phyloP scores from a whole-genome alignment of 2,797 vertebrate species.

The Aulostomus chinensis region DNA sequence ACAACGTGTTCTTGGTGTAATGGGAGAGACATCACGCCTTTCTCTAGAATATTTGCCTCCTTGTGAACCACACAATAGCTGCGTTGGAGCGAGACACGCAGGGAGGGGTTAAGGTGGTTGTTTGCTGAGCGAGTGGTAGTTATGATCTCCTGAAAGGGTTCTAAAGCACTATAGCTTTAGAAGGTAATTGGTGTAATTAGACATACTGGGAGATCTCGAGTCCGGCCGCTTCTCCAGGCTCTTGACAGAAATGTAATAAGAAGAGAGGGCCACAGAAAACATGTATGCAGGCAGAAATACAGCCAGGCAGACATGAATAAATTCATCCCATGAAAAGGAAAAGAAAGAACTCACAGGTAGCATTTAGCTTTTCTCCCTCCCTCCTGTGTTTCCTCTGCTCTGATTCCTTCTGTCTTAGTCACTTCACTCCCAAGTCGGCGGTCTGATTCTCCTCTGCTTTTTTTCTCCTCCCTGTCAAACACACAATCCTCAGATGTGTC shows the following conservation, averaged over 20 bases:
- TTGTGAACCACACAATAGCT: constrained; percentile 16
- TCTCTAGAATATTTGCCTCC: constrained; percentile 16
- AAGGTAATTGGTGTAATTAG: constrained; percentile 65
- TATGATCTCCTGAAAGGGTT: constrained; percentile 39
- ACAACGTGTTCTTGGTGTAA: constrained; percentile 17
- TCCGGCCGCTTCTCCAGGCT: constrained; percentile 8
- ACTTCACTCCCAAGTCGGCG: neutral
- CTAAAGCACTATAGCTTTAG: constrained; percentile 29
- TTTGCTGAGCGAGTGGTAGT: constrained; percentile 31
- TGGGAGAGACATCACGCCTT: constrained; percentile 3
- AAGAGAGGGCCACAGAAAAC: neutral
- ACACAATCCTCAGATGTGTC: constrained; percentile 28
- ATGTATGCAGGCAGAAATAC: neutral
- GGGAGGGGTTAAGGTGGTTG: constrained; percentile 21
- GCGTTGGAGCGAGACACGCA: constrained; percentile 12
- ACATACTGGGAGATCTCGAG: constrained; percentile 22
- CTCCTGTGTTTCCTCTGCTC: neutral
- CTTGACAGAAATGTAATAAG: too few species aligned
- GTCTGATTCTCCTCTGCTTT: neutral
- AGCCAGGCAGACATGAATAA: neutral
- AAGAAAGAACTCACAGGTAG: too few species aligned
- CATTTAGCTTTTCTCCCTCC: too few species aligned
- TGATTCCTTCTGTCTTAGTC: constrained; percentile 4
- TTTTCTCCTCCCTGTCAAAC: constrained; percentile 21
- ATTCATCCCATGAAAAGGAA: too few species aligned